phyloP scores from a whole-genome alignment of 2,113 vertebrate genomes.

The Protomyctophum bolini region DNA sequence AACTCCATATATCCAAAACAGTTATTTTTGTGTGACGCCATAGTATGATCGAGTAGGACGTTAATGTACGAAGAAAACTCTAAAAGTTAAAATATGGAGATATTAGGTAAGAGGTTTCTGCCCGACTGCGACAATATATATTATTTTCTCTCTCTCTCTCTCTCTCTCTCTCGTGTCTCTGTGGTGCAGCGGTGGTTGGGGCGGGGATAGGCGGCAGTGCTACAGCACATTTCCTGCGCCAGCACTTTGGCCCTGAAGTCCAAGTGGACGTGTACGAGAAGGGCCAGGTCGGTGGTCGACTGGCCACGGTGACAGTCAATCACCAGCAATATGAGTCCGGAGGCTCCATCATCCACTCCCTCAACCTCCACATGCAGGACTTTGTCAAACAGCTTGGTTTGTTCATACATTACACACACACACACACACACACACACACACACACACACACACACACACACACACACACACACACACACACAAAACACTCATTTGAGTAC shows the following conservation, averaged over 20 bases:
- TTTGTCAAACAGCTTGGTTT: conserved; percentile 94
- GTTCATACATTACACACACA: conserved; percentile 43
- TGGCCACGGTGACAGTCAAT: conserved; percentile 93
- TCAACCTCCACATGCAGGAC: conserved; percentile 97
- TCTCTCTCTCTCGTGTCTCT: not conserved
- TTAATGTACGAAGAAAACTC: too few species aligned
- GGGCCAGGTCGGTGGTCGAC: conserved; percentile 86
- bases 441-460: not conserved
- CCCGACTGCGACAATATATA: too few species aligned
- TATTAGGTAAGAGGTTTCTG: too few species aligned
- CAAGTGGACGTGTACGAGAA: conserved; percentile 93
- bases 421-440: not conserved
- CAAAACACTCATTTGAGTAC: too few species aligned
- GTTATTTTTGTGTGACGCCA: too few species aligned
- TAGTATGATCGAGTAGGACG: too few species aligned
- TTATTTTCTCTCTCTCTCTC: too few species aligned
- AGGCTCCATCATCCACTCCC: conserved; percentile 91
- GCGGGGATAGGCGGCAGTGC: conserved; percentile 94
- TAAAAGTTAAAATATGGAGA: too few species aligned
- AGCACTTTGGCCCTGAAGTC: conserved; percentile 94
- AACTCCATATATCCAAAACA: too few species aligned
- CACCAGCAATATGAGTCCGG: conserved; percentile 93
- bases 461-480: not conserved
- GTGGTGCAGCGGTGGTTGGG: conserved; percentile 87
- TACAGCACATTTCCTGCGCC: conserved; percentile 89